Conservation (phyloP, 2,888 invertebrate species). For the Agrochola lychnidis region DNA sequence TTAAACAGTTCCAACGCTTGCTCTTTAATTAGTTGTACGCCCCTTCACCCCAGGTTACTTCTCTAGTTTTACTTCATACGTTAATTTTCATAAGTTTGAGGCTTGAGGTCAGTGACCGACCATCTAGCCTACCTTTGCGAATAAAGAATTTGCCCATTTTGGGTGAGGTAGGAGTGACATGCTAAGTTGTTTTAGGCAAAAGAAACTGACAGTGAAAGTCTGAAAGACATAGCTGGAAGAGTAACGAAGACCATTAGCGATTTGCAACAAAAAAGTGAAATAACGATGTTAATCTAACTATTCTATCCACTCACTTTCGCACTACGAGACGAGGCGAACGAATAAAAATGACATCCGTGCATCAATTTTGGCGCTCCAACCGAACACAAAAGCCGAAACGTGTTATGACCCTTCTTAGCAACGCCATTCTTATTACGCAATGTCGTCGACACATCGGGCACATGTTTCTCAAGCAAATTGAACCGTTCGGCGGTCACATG, state of each 20-base stretch:
- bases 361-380: slow-evolving; percentile 23
- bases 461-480: slow-evolving; percentile 60
- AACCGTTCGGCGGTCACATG: slow-evolving; percentile 62
- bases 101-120: not conserved
- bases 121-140: not conserved
- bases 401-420: slow-evolving; percentile 47
- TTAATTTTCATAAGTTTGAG: not conserved
- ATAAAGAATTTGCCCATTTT: not conserved
- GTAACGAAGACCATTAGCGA: not conserved
- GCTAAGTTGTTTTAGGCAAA: not conserved
- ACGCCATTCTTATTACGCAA: slow-evolving; percentile 50
- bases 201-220: not conserved
- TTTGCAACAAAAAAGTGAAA: slow-evolving; percentile 14
- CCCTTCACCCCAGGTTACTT: slow-evolving; percentile 4
- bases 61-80: not conserved
- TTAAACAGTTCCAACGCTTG: slow-evolving; percentile 12
- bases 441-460: slow-evolving; percentile 31
- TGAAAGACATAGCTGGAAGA: not conserved
- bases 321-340: slow-evolving; percentile 2
- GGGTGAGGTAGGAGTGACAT: not conserved
- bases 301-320: slow-evolving; percentile 14
- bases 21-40: slow-evolving; percentile 10
- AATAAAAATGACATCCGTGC: slow-evolving; percentile 36
- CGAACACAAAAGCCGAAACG: slow-evolving; percentile 46
- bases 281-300: not conserved